Base-by-base conservation (phyloP, 2,888 invertebrate genomes). In the Hypercompe scribonia region DNA sequence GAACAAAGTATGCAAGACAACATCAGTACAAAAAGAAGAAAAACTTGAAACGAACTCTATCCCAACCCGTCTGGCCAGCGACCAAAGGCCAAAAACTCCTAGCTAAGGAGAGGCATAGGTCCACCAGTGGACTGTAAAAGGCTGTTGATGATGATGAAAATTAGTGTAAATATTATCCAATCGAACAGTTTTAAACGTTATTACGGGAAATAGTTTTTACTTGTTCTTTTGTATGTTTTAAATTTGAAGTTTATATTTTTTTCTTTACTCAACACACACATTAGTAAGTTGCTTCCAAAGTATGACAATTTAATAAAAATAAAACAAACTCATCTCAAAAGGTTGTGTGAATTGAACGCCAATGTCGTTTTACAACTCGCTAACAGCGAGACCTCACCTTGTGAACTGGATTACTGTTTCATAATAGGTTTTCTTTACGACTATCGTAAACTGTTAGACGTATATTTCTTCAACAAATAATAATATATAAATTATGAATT, bases 371-470 rank as follows among this genome's bases (percentile, higher is more conserved):
- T 33, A 31, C 67, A 15, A 39, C 34, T 42, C 72, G 72, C 64
- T 68, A 18, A 33, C 50, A 68, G 63, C 46, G 10, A 28, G 11
- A 11, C 63, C 61, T 24, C 42, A 68, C 33, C 54, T 67, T 73
- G 75, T 74, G 79, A 88, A 88, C 85, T 87, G 86, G 84, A 90
- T 89, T 89, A 88, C 86, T 85, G 67, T 70, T 81, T 78, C 78
- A 81, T 86, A 85, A 88, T 87, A 79, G 83, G 81, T 86, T 84
- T 83, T 87, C 79, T 91, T 84, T 91, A 90, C 81, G 88, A 82
- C 84, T 77, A 83, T 86, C 88, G 82, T 90, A 90, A 90, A 90
- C 81, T 80, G 81, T 83, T 75, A 71, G 77, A 74, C 81, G 81
- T 86, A 86, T 84, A 83, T 86, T 82, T 86, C 84, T 81, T 84